Conservation (phyloP, 2,888 invertebrate genomes). For the Limnephilus rhombicus region DNA sequence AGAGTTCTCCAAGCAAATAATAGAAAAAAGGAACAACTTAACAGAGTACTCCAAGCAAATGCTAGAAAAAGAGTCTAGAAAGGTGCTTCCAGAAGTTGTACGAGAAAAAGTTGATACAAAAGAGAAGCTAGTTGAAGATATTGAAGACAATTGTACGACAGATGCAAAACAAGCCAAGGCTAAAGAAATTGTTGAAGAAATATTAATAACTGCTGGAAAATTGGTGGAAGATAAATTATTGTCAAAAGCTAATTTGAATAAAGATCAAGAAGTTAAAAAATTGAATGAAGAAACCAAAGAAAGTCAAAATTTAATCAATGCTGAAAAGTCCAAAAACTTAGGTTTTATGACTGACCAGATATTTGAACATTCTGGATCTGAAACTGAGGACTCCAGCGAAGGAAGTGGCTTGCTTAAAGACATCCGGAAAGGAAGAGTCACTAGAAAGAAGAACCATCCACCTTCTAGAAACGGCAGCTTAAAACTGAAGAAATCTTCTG, state of each 20-base stretch:
- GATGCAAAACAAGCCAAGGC: neutral
- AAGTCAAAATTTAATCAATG: neutral
- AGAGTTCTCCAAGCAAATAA: neutral
- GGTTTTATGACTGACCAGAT: neutral
- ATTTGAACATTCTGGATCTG: constrained; percentile 12
- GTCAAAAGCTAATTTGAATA: neutral
- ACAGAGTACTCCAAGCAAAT: neutral
- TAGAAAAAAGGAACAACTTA: constrained; percentile 10
- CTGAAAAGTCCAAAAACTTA: neutral
- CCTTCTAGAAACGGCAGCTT: constrained; percentile 62
- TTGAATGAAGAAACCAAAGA: neutral
- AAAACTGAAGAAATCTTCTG: constrained; percentile 34
- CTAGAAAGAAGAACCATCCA: constrained; percentile 72
- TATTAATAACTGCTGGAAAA: neutral
- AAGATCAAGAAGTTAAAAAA: neutral
- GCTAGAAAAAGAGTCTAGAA: neutral
- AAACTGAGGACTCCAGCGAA: constrained; percentile 64
- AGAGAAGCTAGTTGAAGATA: no score
- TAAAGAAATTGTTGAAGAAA: neutral
- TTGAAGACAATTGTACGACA: neutral
- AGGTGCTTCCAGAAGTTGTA: neutral
- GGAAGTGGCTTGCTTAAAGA: constrained; percentile 71
- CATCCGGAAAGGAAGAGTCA: constrained; percentile 71
- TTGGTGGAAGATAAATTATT: neutral
- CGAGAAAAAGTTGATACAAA: no score